Evolutionary conservation across 1,140 invertebrate species (phyloP), one percentile per base, ranked within the genome.

Genomic region (Bombus huntii): DNA sequence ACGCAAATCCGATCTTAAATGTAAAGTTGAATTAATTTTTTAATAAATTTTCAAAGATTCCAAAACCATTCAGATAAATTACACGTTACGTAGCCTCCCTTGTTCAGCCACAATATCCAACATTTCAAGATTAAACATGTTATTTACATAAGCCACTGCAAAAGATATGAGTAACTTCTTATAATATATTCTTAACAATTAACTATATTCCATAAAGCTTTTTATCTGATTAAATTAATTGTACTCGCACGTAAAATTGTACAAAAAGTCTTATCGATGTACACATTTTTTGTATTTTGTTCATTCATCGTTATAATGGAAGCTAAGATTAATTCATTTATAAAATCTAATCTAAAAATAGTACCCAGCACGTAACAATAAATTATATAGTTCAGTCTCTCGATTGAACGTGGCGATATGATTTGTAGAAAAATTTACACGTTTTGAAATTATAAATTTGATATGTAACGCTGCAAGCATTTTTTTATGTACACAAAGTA

Each of bases 381-480:
- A 90, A 81, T 85, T 85, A 84, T 79, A 75, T 81, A 81, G 18
- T 82, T 90, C 88, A 90, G 80, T 90, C 89, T 89, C 88, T 85
- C 65, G n/a, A 71, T 78, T 82, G 37, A 83, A 74, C 75, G 70
- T 74, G 47, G 31, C 71, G 57, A 87, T 83, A 79, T 66, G 34
- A 75, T 75, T 75, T 68, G 22, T 57, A 80, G 53, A 53, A 80
- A 85, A 86, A 78, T 88, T 42, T 66, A 77, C 18, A 81, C 42
- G 10, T 72, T 71, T 75, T 12, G 22, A 65, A 66, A 44, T 12
- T 28, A 44, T 39, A 72, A 1, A 65, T 47, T 42, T 78, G 78
- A 85, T 81, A 85, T 85, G 83, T 81, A 75, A 74, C 78, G 47
- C 31, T 81, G 59, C 13, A 81, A 74, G 5, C 59, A 28, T 3